Conservation (phyloP, 2,113 vertebrate genomes). For the Gambusia affinis region DNA sequence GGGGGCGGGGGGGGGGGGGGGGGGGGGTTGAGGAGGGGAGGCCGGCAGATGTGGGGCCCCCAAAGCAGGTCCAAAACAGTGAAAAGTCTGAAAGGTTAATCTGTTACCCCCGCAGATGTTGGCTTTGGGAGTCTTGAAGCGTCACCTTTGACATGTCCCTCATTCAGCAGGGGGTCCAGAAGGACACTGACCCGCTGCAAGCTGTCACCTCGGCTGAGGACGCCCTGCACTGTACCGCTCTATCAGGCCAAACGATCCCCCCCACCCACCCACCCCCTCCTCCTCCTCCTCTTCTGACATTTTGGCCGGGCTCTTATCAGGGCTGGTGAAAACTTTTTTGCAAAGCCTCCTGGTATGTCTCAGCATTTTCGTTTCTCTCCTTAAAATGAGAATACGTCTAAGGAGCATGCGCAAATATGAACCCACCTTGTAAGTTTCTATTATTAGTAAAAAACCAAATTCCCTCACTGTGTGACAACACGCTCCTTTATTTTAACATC, state of each 20-base stretch:
- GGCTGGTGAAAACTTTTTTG: conserved; percentile 34
- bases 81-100: conserved; percentile 89
- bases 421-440: too few species aligned
- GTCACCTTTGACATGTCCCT: conserved; percentile 91
- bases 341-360: background rate
- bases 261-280: fast-evolving
- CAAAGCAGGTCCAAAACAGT: conserved; percentile 81
- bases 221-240: conserved; percentile 67
- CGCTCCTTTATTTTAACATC: background rate
- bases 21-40: conserved; percentile 58
- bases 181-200: conserved; percentile 84
- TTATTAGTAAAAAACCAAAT: too few species aligned
- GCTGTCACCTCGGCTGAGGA: conserved; percentile 83
- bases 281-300: conserved; percentile 22
- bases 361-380: conserved; percentile 30
- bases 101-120: conserved; percentile 87
- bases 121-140: conserved; percentile 89
- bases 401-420: background rate
- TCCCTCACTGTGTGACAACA: too few species aligned
- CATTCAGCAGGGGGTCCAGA: conserved; percentile 79
- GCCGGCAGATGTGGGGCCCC: conserved; percentile 84
- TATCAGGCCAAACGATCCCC: conserved; percentile 65
- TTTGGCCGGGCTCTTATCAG: conserved; percentile 13
- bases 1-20: conserved; percentile 30
- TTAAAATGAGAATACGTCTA: background rate